Evolutionary conservation across 2,113 vertebrate genomes (phyloP), one percentile per base, ranked within the genome.

Genomic region (Reinhardtius hippoglossoides): DNA sequence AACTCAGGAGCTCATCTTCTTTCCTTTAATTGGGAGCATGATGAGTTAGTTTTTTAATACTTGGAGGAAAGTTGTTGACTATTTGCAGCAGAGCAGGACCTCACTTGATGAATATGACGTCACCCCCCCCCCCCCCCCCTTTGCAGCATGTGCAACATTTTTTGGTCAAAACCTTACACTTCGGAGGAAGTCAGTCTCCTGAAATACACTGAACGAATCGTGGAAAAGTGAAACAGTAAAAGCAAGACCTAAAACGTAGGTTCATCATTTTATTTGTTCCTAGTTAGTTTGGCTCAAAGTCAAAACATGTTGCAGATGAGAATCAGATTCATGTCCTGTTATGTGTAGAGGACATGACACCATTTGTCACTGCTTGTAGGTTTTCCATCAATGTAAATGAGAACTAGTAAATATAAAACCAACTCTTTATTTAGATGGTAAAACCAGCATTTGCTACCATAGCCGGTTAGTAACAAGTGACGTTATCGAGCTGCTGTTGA

Each of bases 211-310:
- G 8, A 52, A 4, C 50, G n/a, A n/a, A n/a, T 52, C 9, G 40
- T 46, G 14, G 50, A 21, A n/a, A n/a, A 5, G 50, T 15, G 50
- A 2, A 20, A n/a, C 18, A n/a, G 9, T 42, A 13, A 42, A 42
- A 12, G 40, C 9, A 42, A 9, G 10, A 42, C 9, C 10, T 42
- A 42, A 9, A 42, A 3, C 40, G 0, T 12, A 42, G 40, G 2
- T 72, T 40, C 9, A n/a, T 52, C 20, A 9, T 7, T 20, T n/a
- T 9, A 52, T 52, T n/a, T 68, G 3, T 67, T 26, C 14, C 31
- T 7, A 13, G 31, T 58, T 46, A 21, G 27, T 57, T 66, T 72
- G 35, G 18, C 42, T 55, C 24, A 20, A 68, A 44, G 55, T 65
- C 64, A 69, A 10, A 31, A 18, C 20, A n/a, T 26, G 5, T 76